Evolutionary conservation across 2,113 vertebrate species (phyloP).

Genomic region (Leptocoma aspasia): DNA sequence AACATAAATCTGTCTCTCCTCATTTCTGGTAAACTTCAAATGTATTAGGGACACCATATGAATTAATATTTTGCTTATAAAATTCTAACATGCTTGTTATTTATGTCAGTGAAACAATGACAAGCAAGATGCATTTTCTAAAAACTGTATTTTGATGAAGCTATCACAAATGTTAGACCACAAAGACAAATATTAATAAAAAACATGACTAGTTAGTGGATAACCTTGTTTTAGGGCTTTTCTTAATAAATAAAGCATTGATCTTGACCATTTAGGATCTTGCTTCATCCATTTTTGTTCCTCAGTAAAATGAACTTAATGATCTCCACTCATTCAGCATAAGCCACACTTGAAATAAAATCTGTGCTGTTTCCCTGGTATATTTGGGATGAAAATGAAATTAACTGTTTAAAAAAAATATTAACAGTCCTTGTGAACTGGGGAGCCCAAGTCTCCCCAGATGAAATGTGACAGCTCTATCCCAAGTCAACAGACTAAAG

Average conservation of each 20-base stretch:
- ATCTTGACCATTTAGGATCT: neutral
- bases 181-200: neutral
- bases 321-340: neutral
- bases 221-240: conserved; percentile 24
- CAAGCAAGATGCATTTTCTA: neutral
- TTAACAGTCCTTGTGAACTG: neutral
- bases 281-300: neutral
- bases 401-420: neutral
- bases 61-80: neutral
- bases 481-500: neutral
- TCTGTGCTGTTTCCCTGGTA: neutral
- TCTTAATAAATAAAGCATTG: conserved; percentile 31
- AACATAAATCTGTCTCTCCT: neutral
- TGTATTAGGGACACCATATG: neutral
- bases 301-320: neutral
- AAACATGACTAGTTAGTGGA: neutral
- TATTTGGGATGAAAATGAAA: neutral
- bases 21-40: conserved; percentile 10
- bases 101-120: neutral
- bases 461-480: neutral
- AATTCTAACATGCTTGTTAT: neutral
- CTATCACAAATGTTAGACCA: neutral
- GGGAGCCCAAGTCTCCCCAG: neutral
- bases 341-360: conserved; percentile 4
- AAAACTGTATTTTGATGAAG: conserved; percentile 10